Conservation (phyloP, 2,113 vertebrate species). For the Thinocorus orbignyianus region DNA sequence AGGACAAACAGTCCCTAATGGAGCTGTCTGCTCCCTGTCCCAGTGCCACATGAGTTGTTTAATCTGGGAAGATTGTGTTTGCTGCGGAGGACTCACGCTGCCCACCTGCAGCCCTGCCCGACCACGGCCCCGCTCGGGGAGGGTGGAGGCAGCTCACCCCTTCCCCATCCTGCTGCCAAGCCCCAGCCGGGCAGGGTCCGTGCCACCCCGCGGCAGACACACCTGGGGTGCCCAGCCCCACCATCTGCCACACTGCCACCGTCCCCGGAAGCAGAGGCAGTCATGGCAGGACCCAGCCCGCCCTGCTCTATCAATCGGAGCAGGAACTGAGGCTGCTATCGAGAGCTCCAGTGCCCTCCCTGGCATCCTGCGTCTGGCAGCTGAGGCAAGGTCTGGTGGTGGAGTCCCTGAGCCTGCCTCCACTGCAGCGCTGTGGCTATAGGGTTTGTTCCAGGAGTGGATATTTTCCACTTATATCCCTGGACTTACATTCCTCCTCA, state of each 20-base stretch:
- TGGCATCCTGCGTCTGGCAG: neutral
- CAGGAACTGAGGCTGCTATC: neutral
- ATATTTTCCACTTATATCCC: neutral
- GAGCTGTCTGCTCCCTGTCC: neutral
- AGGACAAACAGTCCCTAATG: neutral
- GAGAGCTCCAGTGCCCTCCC: fast-evolving
- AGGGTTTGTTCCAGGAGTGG: neutral
- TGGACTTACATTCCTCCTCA: neutral
- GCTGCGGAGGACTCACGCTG: fast-evolving
- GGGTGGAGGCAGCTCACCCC: neutral
- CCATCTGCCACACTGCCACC: neutral
- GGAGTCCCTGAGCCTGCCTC: neutral
- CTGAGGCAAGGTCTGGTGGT: neutral
- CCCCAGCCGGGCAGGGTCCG: neutral
- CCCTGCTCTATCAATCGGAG: neutral
- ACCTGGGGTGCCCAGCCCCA: fast-evolving
- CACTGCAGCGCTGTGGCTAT: fast-evolving
- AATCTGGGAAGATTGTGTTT: neutral
- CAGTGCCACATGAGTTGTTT: neutral
- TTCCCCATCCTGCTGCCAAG: fast-evolving
- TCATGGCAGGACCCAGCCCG: neutral
- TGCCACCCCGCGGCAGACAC: fast-evolving
- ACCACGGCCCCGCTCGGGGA: fast-evolving
- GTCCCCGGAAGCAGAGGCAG: fast-evolving
- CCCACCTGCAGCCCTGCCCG: neutral